phyloP scores from a whole-genome alignment of 2,113 vertebrate species.

The Pterocles burchelli region DNA sequence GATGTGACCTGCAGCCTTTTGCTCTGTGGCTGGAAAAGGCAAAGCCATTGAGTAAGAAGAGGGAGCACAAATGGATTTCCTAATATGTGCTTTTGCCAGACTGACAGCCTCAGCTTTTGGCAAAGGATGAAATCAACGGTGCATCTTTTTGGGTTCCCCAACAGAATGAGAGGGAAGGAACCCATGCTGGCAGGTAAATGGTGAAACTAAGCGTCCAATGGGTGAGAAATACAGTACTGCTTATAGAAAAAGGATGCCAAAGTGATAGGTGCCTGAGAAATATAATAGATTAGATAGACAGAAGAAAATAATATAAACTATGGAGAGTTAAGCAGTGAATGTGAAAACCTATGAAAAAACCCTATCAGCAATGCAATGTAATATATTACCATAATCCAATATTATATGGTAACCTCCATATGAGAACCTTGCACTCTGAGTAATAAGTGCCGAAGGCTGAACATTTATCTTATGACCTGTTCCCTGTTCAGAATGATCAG shows the following conservation, averaged over 20 bases:
- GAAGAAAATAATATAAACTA: neutral
- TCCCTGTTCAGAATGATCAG: neutral
- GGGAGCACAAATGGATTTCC: neutral
- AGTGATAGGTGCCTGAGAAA: neutral
- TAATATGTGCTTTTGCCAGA: neutral
- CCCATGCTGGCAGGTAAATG: neutral
- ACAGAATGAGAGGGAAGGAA: neutral
- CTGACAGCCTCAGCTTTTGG: neutral
- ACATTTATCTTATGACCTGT: slow-evolving; percentile 22
- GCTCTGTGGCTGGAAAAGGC: neutral
- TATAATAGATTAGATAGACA: neutral
- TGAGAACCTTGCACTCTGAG: slow-evolving; percentile 32
- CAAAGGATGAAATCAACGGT: neutral
- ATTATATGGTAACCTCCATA: neutral
- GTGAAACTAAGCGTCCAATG: neutral
- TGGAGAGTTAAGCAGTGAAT: neutral
- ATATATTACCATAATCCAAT: slow-evolving; percentile 11
- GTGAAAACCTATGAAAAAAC: neutral
- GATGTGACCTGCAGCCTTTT: neutral
- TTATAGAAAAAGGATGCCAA: neutral
- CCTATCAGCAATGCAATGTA: neutral
- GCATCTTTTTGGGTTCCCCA: neutral
- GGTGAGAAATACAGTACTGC: neutral
- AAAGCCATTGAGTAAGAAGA: neutral
- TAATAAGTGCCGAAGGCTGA: slow-evolving; percentile 29